These are phyloP conservation scores for Cryptoblepharus egeriae DNA, from an alignment of 2,797 vertebrate species.

Conservation along the genomic window DNA sequence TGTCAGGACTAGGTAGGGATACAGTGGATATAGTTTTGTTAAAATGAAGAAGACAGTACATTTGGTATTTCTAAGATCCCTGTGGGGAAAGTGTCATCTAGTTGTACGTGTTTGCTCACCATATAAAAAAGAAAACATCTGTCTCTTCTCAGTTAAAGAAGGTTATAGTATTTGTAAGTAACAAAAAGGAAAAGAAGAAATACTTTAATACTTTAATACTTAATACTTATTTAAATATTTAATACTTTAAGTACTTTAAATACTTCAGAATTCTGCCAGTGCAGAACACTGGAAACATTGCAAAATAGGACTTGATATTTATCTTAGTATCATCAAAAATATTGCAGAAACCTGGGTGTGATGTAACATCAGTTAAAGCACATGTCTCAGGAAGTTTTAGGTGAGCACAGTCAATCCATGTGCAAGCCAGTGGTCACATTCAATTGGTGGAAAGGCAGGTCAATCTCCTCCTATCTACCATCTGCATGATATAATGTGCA, in stretches of 20 bases:
- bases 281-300: background rate
- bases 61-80: background rate
- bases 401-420: background rate
- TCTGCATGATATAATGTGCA: background rate
- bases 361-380: background rate
- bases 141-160: background rate
- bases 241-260: no score
- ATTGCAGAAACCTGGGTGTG: no score
- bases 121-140: slow-evolving; percentile 12
- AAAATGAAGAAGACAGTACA: slow-evolving; percentile 9
- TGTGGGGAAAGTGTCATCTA: background rate
- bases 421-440: background rate
- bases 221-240: no score
- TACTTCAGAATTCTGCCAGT: background rate
- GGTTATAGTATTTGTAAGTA: background rate
- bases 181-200: background rate
- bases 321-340: background rate
- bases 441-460: background rate
- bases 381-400: background rate
- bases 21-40: slow-evolving; percentile 10
- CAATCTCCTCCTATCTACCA: background rate
- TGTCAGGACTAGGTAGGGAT: slow-evolving; percentile 9
- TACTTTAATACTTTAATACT: no score
- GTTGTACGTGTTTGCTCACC: background rate
- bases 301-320: background rate